Conservation (phyloP, 2,113 vertebrate species). For the Grus americana region DNA sequence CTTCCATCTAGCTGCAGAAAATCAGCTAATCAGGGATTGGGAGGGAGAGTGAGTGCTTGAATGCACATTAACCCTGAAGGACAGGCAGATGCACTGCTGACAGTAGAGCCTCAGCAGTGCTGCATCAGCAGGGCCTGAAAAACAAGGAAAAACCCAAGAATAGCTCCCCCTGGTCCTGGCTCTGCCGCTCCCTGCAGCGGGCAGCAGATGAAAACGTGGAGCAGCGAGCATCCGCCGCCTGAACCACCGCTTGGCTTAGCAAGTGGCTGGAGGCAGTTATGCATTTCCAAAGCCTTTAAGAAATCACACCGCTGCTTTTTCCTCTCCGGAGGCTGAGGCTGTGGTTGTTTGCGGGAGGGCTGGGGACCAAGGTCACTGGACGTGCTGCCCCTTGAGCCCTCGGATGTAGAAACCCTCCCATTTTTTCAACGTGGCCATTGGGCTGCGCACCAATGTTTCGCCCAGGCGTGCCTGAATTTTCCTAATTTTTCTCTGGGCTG, state of each 20-base stretch:
- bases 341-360: background rate
- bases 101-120: rapidly evolving
- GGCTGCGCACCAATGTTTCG: rapidly evolving
- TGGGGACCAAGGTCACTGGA: rapidly evolving
- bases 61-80: background rate
- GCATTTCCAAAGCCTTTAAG: background rate
- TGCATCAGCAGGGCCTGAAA: too few relatives aligned
- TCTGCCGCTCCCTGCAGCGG: background rate
- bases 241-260: rapidly evolving
- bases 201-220: rapidly evolving
- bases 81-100: background rate
- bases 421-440: rapidly evolving
- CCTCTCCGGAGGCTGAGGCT: rapidly evolving
- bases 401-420: rapidly evolving
- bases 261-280: background rate
- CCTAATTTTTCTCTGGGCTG: background rate
- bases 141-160: background rate
- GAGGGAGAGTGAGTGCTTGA: background rate
- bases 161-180: background rate
- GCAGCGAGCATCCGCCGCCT: rapidly evolving
- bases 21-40: background rate
- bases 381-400: rapidly evolving
- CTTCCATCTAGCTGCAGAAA: background rate
- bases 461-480: background rate
- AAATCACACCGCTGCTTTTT: rapidly evolving